phyloP scores from a whole-genome alignment of 2,113 vertebrate genomes.

The Sinocyclocheilus rhinocerous region DNA sequence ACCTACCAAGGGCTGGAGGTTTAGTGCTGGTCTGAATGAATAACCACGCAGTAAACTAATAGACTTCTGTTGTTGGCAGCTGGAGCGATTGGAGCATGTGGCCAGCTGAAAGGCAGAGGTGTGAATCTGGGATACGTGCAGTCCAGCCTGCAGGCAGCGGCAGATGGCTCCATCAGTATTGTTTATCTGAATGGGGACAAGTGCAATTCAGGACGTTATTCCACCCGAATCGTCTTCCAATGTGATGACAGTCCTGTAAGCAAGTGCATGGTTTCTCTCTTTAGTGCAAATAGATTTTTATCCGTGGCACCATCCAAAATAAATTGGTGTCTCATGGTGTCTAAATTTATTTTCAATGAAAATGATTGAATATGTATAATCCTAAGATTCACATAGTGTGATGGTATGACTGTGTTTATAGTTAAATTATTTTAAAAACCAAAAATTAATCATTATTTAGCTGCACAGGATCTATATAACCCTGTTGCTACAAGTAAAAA shows the following conservation, averaged over 20 bases:
- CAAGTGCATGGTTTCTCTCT: conserved; percentile 14
- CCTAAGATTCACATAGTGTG: background rate
- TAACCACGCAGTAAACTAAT: background rate
- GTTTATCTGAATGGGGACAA: conserved; percentile 87
- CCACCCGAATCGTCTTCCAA: conserved; percentile 88
- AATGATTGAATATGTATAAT: background rate
- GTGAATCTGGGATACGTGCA: conserved; percentile 88
- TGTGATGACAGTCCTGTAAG: conserved; percentile 85
- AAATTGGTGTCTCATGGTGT: background rate
- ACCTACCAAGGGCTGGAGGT: background rate
- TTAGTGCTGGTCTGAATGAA: background rate
- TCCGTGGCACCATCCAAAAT: background rate
- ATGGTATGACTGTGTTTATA: background rate
- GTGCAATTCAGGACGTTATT: conserved; percentile 78
- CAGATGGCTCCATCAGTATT: conserved; percentile 87
- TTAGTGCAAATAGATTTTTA: background rate
- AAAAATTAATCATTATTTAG: background rate
- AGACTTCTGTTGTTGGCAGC: conserved; percentile 69
- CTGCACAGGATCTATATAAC: background rate
- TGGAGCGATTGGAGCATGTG: conserved; percentile 86
- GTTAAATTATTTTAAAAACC: background rate
- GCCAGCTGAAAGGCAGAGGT: conserved; percentile 65
- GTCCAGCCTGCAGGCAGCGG: conserved; percentile 83
- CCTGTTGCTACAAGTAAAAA: background rate
- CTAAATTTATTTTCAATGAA: background rate